phyloP scores from a whole-genome alignment of 2,113 vertebrate species.

The Corydoras sp. region DNA sequence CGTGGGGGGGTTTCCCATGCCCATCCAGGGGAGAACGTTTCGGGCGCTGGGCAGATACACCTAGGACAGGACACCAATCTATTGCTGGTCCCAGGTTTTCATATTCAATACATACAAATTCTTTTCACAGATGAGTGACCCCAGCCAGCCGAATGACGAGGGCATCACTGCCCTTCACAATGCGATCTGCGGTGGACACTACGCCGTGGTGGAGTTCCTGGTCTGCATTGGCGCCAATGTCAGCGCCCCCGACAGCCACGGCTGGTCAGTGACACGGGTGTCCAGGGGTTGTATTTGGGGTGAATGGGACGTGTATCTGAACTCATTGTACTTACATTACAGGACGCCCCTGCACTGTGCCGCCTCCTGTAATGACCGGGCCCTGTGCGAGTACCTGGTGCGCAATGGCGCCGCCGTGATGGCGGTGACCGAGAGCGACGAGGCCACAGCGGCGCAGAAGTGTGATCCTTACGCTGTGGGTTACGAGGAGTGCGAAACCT shows the following conservation, averaged over 20 bases:
- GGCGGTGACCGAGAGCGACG: conserved; percentile 77
- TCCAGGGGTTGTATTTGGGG: neutral
- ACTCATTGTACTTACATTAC: neutral
- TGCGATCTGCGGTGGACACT: conserved; percentile 83
- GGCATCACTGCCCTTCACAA: conserved; percentile 91
- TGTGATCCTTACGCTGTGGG: conserved; percentile 79
- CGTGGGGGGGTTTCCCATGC: no score
- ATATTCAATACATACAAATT: no score
- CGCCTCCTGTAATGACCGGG: conserved; percentile 81
- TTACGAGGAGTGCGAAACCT: conserved; percentile 75
- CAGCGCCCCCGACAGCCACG: conserved; percentile 84
- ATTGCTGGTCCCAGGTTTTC: no score
- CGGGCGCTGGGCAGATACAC: no score
- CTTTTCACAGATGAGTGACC: conserved; percentile 72
- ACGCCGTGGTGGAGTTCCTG: conserved; percentile 78
- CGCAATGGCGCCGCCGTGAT: conserved; percentile 79
- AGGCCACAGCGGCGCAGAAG: conserved; percentile 77
- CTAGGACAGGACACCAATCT: no score
- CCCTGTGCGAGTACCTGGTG: conserved; percentile 77
- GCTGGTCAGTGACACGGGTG: conserved; percentile 76
- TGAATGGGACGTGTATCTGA: neutral
- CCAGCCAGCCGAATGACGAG: conserved; percentile 85
- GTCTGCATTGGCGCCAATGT: conserved; percentile 78
- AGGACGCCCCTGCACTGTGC: conserved; percentile 88
- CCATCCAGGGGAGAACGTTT: no score